Evolutionary conservation across 2,797 vertebrate species (phyloP).

Genomic region (Sylvia borin): DNA sequence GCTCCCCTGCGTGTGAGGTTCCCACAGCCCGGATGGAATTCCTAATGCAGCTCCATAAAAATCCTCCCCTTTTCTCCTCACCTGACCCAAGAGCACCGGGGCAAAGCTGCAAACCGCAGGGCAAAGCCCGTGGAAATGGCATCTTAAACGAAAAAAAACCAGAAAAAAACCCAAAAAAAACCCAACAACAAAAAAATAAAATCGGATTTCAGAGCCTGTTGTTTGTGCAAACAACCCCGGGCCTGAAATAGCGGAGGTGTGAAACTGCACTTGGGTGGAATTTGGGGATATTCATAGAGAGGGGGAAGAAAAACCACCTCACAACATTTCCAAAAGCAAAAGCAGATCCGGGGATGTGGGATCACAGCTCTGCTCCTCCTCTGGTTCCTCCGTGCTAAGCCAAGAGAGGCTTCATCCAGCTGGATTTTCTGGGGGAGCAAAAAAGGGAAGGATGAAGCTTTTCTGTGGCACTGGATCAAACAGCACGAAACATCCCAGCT

Average conservation of each 20-base stretch:
- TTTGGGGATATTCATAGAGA: not conserved
- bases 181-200: too few relatives aligned
- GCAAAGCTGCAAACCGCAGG: not conserved
- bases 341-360: not conserved
- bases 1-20: too few relatives aligned
- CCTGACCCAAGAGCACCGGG: not conserved
- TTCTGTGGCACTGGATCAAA: not conserved
- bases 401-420: not conserved
- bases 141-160: not conserved
- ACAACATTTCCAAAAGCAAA: not conserved
- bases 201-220: not conserved
- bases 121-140: not conserved
- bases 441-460: not conserved
- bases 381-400: not conserved
- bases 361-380: not conserved
- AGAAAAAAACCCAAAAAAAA: too few relatives aligned
- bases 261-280: not conserved
- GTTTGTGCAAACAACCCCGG: not conserved
- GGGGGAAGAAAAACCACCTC: not conserved
- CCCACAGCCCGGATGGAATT: not conserved
- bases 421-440: not conserved
- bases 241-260: not conserved
- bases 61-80: not conserved
- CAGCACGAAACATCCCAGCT: rapidly evolving
- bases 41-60: not conserved